Evolutionary conservation across 2,888 invertebrate genomes (phyloP).

Genomic region (Cephus runcator): DNA sequence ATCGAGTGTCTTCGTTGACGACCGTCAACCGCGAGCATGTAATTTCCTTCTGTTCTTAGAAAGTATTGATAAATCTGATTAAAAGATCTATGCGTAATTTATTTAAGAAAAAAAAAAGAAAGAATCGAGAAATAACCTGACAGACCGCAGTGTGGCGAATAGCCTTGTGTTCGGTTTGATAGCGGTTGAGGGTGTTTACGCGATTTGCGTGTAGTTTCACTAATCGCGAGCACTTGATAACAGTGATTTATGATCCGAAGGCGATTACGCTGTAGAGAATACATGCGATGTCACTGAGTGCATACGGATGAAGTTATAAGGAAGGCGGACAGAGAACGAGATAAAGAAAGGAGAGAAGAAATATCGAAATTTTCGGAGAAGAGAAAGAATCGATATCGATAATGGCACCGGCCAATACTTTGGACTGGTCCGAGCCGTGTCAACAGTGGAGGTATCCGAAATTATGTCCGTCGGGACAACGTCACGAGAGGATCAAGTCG

Average conservation of each 20-base stretch:
- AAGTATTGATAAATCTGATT: neutral
- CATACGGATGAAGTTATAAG: neutral
- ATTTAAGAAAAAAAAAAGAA: neutral
- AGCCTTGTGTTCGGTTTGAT: no score
- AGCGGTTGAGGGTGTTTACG: neutral
- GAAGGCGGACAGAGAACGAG: neutral
- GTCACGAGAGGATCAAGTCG: conserved; percentile 36
- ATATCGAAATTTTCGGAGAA: neutral
- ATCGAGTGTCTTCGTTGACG: neutral
- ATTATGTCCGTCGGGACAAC: conserved; percentile 31
- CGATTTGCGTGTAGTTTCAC: neutral
- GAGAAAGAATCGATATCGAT: neutral
- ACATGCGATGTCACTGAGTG: neutral
- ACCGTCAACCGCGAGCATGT: neutral
- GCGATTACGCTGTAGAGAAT: neutral
- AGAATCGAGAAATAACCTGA: neutral
- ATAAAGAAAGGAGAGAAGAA: neutral
- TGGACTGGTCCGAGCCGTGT: conserved; percentile 60
- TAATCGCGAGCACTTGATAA: neutral
- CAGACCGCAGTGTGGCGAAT: neutral
- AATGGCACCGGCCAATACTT: conserved; percentile 57
- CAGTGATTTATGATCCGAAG: neutral
- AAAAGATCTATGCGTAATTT: neutral
- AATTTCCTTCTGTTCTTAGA: neutral
- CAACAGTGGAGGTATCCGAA: conserved; percentile 60